Evolutionary conservation across 92 coral and sea anemone genomes (phyloP).

Genomic region (Porites cylindrica): DNA sequence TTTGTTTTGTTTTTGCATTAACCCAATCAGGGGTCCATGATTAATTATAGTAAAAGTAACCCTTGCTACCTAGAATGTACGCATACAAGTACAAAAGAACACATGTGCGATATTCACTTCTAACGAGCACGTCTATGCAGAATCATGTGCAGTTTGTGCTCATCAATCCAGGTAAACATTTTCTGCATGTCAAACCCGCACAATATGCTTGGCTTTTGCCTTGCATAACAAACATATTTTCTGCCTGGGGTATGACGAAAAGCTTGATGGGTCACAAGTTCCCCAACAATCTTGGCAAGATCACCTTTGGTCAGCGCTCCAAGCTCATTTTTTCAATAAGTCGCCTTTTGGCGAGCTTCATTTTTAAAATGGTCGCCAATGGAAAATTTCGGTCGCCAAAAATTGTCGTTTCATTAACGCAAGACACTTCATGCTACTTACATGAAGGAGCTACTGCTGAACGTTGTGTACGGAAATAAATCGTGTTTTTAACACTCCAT

Average conservation of each 20-base stretch:
- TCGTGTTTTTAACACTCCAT: too few species aligned
- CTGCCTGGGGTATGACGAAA: conserved; percentile 70
- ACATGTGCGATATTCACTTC: background rate
- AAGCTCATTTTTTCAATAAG: too few species aligned
- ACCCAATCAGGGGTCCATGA: too few species aligned
- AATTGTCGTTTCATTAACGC: too few species aligned
- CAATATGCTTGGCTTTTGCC: conserved; percentile 67
- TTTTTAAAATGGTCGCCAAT: too few species aligned
- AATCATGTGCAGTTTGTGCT: conserved; percentile 76
- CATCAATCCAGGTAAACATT: conserved; percentile 74
- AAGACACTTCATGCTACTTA: too few species aligned
- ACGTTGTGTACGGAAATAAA: too few species aligned
- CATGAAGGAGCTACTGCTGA: too few species aligned
- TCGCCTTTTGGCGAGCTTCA: too few species aligned
- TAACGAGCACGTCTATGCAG: conserved; percentile 65
- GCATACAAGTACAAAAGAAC: background rate
- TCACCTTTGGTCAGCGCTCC: conserved; percentile 49
- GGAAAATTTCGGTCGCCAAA: too few species aligned
- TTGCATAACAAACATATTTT: conserved; percentile 54
- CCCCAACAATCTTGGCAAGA: conserved; percentile 62
- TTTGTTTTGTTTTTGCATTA: too few species aligned
- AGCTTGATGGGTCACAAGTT: conserved; percentile 63
- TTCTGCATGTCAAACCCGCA: conserved; percentile 69
- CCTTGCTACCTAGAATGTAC: background rate
- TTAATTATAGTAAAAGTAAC: too few species aligned